Base-by-base conservation (phyloP, 2,888 invertebrate species). In the Agrochola circellaris region DNA sequence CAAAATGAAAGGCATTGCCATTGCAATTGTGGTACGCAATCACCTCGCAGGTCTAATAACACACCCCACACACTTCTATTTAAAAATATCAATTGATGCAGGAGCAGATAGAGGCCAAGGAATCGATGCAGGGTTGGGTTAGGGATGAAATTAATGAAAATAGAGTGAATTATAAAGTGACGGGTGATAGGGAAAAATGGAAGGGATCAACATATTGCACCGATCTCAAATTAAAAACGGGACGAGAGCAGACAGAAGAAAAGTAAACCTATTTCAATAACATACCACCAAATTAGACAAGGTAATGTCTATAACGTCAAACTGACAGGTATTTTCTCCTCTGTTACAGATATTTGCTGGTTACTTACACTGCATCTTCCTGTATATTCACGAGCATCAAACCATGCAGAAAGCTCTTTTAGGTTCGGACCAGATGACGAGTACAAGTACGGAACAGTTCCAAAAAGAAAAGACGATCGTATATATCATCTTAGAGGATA, bases 291-390 rank as follows among this genome's bases (percentile, higher is more conserved):
- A 38, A 42, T 17, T n/a, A n/a, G n/a, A 5, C 38, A 38, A 42
- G 3, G n/a, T 64, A 38, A 64, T 2, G 38, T 38, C 17, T n/a
- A 17, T 17, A n/a, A 26, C 6, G 23, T 42, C 23, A n/a, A 56
- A 42, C 56, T 56, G n/a, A 74, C n/a, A 9, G 5, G 15, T n/a
- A 30, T 45, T 11, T 42, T 56, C 30, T 34, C 26, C 4, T 71
- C 58, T 65, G 30, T 78, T 78, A 11, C 78, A 78, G 78, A 70
- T 23, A 65, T 71, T 42, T 65, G 51, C 65, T 78, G 65, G 26
- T 30, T 65, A 26, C 4, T 79, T 15, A 23, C 71, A 30, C 51
- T 79, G 11, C 51, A 64, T n/a, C 30, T 30, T 66, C 20, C 51
- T 34, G 26, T 30, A 20, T 34, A 67, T 78, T 51, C 45, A n/a